Evolutionary conservation across 2,113 vertebrate genomes (phyloP).

Genomic region (Gallinago media): DNA sequence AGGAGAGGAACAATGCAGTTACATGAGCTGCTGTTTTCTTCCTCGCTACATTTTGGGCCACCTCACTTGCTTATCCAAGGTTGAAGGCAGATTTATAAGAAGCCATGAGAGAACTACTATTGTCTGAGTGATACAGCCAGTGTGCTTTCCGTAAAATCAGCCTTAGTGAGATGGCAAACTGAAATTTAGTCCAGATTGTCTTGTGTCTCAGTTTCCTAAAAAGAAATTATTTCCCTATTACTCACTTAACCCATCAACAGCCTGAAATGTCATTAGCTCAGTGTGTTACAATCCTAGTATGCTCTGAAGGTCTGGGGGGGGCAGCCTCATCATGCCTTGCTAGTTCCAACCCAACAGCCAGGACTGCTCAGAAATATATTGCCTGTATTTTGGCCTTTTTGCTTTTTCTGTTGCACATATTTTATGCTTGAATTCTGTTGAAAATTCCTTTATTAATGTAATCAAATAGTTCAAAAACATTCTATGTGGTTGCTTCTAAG

Average conservation of each 20-base stretch:
- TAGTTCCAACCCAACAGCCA: neutral
- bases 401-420: neutral
- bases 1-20: neutral
- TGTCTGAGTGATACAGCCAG: neutral
- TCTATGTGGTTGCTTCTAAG: neutral
- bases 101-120: neutral
- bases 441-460: neutral
- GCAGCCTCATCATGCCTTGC: neutral
- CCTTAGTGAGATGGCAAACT: neutral
- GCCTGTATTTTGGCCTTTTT: neutral
- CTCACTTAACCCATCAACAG: neutral
- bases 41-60: neutral
- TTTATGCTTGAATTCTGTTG: neutral
- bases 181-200: neutral
- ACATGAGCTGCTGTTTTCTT: neutral
- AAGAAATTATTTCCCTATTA: neutral
- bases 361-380: neutral
- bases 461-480: neutral
- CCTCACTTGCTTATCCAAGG: neutral
- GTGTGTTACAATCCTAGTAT: neutral
- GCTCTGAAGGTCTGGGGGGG: neutral
- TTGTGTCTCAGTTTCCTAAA: neutral
- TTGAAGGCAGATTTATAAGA: neutral
- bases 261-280: neutral
- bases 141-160: neutral